Base-by-base conservation (phyloP, 1,140 invertebrate genomes). In the Ostrea edulis region DNA sequence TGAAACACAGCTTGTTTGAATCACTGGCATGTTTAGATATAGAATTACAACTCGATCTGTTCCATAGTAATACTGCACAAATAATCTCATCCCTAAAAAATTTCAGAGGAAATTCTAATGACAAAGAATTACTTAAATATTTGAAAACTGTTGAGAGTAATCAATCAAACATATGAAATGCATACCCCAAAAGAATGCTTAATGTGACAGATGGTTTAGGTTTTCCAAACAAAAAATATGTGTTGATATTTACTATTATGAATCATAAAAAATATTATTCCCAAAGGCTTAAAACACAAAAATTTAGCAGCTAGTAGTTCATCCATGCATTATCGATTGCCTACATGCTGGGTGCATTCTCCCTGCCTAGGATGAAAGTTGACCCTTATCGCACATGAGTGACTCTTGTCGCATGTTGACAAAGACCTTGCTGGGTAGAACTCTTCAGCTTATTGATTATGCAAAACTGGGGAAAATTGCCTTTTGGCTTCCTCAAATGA, bases 361-460 rank as follows among this genome's bases (percentile, higher is more conserved):
- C 22, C 58, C 8, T 11, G 12, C 68, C 29, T 25, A 17, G n/a
- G 55, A 62, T 62, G 55, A 62, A 62, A 77, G 68, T 77, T 77
- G 29, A 35, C 68, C 68, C 25, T 77, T 35, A 77, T 77, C 29
- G 22, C 68, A 77, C 68, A 77, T 25, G 68, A 77, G 68, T 77
- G 68, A 77, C 25, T 22, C 22, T 77, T 25, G 68, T 77, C 25
- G 22, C 25, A 29, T 29, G 68, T 71, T 35, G 29, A 77, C 68
- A 77, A 77, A 77, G 68, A 77, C 68, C 14, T 77, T 12, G 22
- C 68, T 77, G 68, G 68, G 68, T 77, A 77, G 68, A 77, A 35
- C 68, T 77, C 68, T 29, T 77, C 22, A 17, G 25, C 68, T 77
- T 77, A 77, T 77, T 77, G 68, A 77, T 77, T 77, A 77, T 77